Base-by-base conservation (phyloP, 2,888 invertebrate species). In the Deladenus siricidicola region DNA sequence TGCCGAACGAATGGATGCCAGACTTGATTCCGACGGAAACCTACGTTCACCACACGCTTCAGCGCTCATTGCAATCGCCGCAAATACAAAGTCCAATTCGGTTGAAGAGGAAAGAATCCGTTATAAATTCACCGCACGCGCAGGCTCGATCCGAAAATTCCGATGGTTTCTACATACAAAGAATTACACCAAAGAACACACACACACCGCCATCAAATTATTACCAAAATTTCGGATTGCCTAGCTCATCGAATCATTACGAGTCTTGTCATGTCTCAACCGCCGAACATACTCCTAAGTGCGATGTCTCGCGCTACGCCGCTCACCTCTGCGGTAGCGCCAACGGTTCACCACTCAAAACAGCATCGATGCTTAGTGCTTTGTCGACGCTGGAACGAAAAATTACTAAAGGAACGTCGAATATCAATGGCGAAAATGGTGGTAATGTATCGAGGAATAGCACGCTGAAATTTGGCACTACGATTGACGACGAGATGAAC, bases 401-500 rank as follows among this genome's bases (percentile, higher is more conserved):
- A 34, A 6, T 14, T 10, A n/a, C n/a, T n/a, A n/a, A n/a, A n/a
- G n/a, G n/a, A n/a, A n/a, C n/a, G n/a, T n/a, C n/a, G n/a, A n/a
- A n/a, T n/a, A 10, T 10, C 14, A 34, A 34, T 34, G 39, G 14
- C 39, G 14, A 14, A 6, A 34, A 34, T 14, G 39, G 14, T 34
- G 8, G 39, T 34, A 14, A 34, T 34, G 14, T 34, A 34, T 34
- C 39, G 14, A 14, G 39, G 14, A 34, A 14, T 10, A 29, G 48
- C 2, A 28, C 26, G 10, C 26, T 42, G 4, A 62, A 62, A 39
- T 62, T 63, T 44, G 63, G 56, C 4, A 34, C 26, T 19, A 39
- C 60, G 8, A 39, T 49, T 34, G 72, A 73, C 48, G 74, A 75
- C 44, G 70, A 72, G 49, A 58, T 70, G 19, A 72, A 75, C 60